Conservation (phyloP, 2,113 vertebrate genomes). For the Sarotherodon lohbergeri region DNA sequence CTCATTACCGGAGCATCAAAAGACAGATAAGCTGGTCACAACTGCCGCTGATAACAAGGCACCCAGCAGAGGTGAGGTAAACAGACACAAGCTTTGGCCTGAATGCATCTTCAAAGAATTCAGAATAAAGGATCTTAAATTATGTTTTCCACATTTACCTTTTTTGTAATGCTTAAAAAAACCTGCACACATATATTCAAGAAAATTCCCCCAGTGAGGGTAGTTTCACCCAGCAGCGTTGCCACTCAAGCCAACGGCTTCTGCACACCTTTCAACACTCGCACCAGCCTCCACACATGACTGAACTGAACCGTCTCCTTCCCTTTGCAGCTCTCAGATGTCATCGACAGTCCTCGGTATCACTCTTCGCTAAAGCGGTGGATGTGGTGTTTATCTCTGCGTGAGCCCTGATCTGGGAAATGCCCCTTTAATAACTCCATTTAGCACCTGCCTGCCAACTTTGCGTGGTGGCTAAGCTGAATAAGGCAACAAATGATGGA, state of each 20-base stretch:
- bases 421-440: constrained; percentile 18
- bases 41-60: constrained; percentile 32
- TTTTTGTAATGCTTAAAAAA: background rate
- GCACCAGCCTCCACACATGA: background rate
- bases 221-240: background rate
- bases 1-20: constrained; percentile 53
- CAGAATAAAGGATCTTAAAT: background rate
- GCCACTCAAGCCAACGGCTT: background rate
- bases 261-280: background rate
- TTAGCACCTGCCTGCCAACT: constrained; percentile 30
- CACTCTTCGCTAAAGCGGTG: background rate
- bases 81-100: background rate
- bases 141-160: background rate
- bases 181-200: background rate
- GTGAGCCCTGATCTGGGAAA: background rate
- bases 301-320: background rate
- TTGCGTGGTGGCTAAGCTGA: constrained; percentile 43
- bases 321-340: background rate
- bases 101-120: background rate
- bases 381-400: background rate
- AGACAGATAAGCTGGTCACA: constrained; percentile 32
- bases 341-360: background rate
- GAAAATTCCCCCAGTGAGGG: background rate
- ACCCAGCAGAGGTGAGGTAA: constrained; percentile 21
- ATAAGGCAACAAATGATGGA: background rate